phyloP scores from a whole-genome alignment of 2,797 vertebrate species.

The Anguilla anguilla region DNA sequence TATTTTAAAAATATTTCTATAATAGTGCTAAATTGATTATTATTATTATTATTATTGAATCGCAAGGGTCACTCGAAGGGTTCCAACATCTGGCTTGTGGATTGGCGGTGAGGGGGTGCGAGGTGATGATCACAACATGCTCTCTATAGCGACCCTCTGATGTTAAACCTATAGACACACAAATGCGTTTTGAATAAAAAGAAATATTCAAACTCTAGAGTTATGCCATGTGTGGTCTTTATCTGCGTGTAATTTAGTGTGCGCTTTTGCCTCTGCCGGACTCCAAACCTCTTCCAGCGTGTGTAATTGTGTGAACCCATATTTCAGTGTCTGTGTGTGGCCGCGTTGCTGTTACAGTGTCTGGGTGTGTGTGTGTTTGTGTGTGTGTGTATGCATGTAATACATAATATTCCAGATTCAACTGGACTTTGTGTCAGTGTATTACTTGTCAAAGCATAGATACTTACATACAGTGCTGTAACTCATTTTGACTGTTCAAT shows the following conservation, averaged over 20 bases:
- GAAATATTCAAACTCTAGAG: slow-evolving; percentile 57
- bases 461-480: not conserved
- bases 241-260: not conserved
- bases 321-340: not conserved
- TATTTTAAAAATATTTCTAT: slow-evolving; percentile 74
- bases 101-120: slow-evolving; percentile 36
- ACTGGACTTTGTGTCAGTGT: not conserved
- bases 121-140: slow-evolving; percentile 40
- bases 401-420: not conserved
- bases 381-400: not conserved
- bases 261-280: not conserved
- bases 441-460: not conserved
- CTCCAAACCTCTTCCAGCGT: not conserved
- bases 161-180: slow-evolving; percentile 50
- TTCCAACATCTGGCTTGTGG: slow-evolving; percentile 29
- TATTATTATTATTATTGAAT: slow-evolving; percentile 61
- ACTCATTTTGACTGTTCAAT: not conserved
- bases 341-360: not conserved
- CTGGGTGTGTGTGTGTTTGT: not conserved
- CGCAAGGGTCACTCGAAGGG: slow-evolving; percentile 54
- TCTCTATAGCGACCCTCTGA: slow-evolving; percentile 52
- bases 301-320: not conserved
- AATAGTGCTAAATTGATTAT: slow-evolving; percentile 73
- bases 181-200: slow-evolving; percentile 63
- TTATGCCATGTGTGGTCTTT: slow-evolving; percentile 42